A percentile compares a stretch with the other conserved stretches of the same genome.
These are phyloP conservation scores for Atherinomorus stipes DNA, from an alignment of 2,113 vertebrate genomes.

Conservation along the genomic window DNA sequence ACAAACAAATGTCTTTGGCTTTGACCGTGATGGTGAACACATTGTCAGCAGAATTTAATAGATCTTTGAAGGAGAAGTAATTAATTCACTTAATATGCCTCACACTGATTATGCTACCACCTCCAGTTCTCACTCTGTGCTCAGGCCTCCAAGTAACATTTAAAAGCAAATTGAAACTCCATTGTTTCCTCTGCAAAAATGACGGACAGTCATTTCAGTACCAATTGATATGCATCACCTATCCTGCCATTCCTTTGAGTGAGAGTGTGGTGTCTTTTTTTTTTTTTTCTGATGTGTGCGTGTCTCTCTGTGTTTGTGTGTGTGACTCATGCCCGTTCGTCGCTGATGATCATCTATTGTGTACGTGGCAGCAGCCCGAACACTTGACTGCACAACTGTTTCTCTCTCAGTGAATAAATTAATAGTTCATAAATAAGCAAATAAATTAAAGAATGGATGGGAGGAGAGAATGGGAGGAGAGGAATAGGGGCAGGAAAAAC, in stretches of 20 bases:
- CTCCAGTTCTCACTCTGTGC: conserved; percentile 25
- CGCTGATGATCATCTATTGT: conserved; percentile 69
- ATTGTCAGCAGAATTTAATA: conserved; percentile 30
- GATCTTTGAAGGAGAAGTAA: conserved; percentile 15
- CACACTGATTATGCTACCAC: conserved; percentile 37
- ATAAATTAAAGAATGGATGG: conserved; percentile 83
- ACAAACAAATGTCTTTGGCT: not conserved
- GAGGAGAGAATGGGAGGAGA: conserved; percentile 74
- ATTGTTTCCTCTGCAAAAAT: conserved; percentile 19
- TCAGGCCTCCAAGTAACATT: conserved; percentile 43
- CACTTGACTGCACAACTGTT: conserved; percentile 82
- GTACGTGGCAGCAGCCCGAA: conserved; percentile 55
- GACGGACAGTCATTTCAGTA: conserved; percentile 48
- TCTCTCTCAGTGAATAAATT: conserved; percentile 81
- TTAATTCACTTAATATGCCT: conserved; percentile 45
- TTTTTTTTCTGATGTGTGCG: not conserved
- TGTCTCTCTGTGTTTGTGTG: conserved; percentile 26
- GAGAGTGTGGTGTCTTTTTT: conserved; percentile 18
- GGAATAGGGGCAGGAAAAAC: conserved; percentile 75
- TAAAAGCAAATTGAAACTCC: conserved; percentile 51
- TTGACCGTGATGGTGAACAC: conserved; percentile 20
- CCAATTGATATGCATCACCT: conserved; percentile 47
- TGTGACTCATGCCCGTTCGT: conserved; percentile 51
- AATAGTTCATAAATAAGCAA: conserved; percentile 84
- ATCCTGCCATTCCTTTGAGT: conserved; percentile 7